A percentile compares a stretch with the other conserved stretches of the same genome.
phyloP scores from a whole-genome alignment of 1,140 invertebrate species.

The Stegodyphus mimosarum region DNA sequence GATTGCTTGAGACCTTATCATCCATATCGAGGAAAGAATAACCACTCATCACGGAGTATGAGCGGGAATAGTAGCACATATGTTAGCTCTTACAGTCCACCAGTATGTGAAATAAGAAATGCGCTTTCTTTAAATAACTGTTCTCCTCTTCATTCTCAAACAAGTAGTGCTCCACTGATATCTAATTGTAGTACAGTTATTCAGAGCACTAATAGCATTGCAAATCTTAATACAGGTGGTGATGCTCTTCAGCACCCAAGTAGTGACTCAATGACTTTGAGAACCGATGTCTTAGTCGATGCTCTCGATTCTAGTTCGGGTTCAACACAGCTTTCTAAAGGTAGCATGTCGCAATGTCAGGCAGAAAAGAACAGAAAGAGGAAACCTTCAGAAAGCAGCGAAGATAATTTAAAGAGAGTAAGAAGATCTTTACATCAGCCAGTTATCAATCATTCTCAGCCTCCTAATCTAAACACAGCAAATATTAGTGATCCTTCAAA shows the following conservation, averaged over 20 bases:
- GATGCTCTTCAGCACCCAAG: background rate
- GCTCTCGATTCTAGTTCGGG: background rate
- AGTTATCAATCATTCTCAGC: background rate
- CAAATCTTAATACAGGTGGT: background rate
- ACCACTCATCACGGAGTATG: background rate
- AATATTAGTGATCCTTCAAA: background rate
- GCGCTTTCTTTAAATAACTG: background rate
- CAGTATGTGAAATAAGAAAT: background rate
- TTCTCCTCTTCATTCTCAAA: background rate
- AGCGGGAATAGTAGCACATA: background rate
- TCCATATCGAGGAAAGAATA: background rate
- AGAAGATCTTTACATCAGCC: background rate
- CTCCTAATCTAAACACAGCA: too few relatives aligned
- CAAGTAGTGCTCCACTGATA: background rate
- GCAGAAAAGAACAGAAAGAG: background rate
- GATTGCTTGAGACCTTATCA: conserved; percentile 20
- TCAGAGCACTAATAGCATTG: background rate
- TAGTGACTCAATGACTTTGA: background rate
- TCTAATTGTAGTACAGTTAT: conserved; percentile 9
- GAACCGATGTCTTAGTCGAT: background rate
- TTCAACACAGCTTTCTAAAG: background rate
- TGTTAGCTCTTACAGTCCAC: background rate
- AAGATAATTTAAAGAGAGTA: background rate
- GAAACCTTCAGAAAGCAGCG: background rate
- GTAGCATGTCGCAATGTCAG: background rate